Base-by-base conservation (phyloP, 2,888 invertebrate genomes). In the Euproctis similis region DNA sequence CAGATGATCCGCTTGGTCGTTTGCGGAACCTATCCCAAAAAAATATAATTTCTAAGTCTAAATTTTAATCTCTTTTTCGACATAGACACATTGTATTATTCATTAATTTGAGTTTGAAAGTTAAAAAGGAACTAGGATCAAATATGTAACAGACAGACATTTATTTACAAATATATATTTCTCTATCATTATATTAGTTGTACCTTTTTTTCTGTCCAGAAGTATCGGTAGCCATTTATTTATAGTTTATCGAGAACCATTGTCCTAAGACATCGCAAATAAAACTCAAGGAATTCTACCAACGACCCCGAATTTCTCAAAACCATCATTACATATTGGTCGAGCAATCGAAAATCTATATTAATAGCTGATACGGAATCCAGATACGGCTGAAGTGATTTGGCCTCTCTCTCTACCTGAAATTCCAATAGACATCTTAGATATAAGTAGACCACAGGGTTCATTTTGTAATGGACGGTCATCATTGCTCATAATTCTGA, bases 341-440 rank as follows among this genome's bases (percentile, higher is more conserved):
- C 52, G 46, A 51, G 33, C 56, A 40, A 62, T 57, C 53, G 60
- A 53, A 60, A 63, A 68, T 60, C 60, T 60, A 62, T 66, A 69
- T 65, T 70, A 68, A 68, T 68, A 61, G 60, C 43, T 48, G 53
- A 52, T 55, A 56, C 43, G 53, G 54, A 55, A 58, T 60, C 55
- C 52, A 37, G 33, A 31, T 28, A 14, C 27, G 35, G 12, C 69
- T 57, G 60, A 11, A 29, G 7, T 44, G 43, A 16, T 18, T 24
- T 34, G 63, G 50, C 6, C 61, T 24, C 9, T 18, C 4, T 7
- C 10, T 14, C 16, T 11, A 14, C 17, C 32, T 36, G 11, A 24
- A 36, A 24, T 26, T 4, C 17, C 24, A 19, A 20, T 26, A 24
- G 10, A 17, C 30, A 12, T 27, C 12, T 6, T n/a, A 16, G 17